Conservation (phyloP, 2,888 invertebrate species). For the Therioaphis trifolii region DNA sequence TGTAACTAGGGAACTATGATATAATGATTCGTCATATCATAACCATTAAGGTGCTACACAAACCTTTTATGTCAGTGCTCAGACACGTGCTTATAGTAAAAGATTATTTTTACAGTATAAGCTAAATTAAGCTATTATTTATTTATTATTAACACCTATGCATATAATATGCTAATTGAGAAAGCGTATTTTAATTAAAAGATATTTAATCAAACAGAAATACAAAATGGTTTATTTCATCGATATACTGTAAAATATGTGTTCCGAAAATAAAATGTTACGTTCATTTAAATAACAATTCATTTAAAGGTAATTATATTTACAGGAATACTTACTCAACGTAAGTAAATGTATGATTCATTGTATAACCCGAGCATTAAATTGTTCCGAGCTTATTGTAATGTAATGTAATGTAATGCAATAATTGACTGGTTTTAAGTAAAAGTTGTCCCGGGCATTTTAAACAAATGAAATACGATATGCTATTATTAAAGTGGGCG, state of each 20-base stretch:
- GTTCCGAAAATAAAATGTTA: too few relatives aligned
- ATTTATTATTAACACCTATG: neutral
- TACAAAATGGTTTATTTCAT: too few relatives aligned
- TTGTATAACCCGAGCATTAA: neutral
- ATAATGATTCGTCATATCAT: neutral
- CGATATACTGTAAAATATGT: too few relatives aligned
- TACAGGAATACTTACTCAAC: neutral
- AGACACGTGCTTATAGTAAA: neutral
- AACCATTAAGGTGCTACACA: neutral
- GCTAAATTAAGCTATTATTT: neutral
- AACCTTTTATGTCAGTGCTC: neutral
- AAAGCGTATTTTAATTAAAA: neutral
- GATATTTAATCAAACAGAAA: too few relatives aligned
- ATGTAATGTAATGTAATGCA: too few relatives aligned
- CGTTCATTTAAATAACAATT: too few relatives aligned
- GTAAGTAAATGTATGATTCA: neutral
- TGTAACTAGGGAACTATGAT: neutral
- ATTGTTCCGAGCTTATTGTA: conserved; percentile 13
- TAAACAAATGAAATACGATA: conserved; percentile 37
- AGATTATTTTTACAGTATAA: neutral
- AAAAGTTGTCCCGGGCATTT: conserved; percentile 56
- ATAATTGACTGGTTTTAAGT: conserved; percentile 52
- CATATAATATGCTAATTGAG: neutral
- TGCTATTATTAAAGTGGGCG: conserved; percentile 47
- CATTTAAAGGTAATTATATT: too few relatives aligned